Evolutionary conservation across 2,113 vertebrate species (phyloP).

Genomic region (Aplodontia rufa): DNA sequence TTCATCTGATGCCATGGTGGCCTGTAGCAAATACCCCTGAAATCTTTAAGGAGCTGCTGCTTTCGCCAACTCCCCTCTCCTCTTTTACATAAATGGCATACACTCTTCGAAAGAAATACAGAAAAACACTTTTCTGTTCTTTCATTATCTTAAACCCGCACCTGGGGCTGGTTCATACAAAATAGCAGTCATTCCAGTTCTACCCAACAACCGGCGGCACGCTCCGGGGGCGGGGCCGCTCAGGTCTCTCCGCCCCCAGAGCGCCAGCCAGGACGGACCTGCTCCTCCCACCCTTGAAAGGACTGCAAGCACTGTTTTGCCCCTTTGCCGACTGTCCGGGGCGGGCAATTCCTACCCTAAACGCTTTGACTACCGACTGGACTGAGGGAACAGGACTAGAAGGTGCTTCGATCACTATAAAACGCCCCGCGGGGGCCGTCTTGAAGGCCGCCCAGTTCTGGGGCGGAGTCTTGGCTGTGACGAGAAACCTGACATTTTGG

Average conservation of each 20-base stretch:
- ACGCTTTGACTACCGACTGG: too few relatives aligned
- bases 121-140: neutral
- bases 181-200: too few relatives aligned
- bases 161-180: too few relatives aligned
- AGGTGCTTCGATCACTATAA: neutral
- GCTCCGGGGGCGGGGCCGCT: too few relatives aligned
- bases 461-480: neutral
- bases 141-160: neutral
- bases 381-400: too few relatives aligned
- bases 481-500: neutral
- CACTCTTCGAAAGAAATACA: rapidly evolving
- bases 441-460: neutral
- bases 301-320: too few relatives aligned
- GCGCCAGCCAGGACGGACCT: too few relatives aligned
- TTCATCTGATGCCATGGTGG: constrained; percentile 93
- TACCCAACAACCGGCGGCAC: too few relatives aligned
- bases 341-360: too few relatives aligned
- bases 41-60: neutral
- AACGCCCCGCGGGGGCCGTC: neutral
- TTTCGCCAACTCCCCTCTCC: neutral
- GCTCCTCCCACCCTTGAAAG: too few relatives aligned
- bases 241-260: neutral
- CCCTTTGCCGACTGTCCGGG: too few relatives aligned
- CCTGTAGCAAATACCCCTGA: constrained; percentile 58
- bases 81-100: neutral